Evolutionary conservation across 2,113 vertebrate genomes (phyloP), one percentile per base, ranked within the genome.

Genomic region (Poeciliopsis retropinna): DNA sequence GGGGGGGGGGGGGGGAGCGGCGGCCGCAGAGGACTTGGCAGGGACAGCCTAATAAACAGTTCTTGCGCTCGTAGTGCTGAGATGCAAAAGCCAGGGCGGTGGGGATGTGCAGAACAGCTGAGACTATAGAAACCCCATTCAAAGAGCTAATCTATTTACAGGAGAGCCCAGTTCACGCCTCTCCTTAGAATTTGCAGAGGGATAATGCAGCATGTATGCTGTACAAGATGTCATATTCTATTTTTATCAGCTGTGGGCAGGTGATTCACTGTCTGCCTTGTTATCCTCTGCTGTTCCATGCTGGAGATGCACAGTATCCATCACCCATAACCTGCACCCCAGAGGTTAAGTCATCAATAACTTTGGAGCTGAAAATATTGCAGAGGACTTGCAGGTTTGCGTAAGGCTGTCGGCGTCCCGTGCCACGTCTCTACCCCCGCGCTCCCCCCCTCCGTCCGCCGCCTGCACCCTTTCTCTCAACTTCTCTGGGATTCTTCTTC

Each of bases 281-380:
- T 95, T 94, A 95, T 94, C 91, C 87, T 90, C 88, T 88, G 87
- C 92, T 89, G 91, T 92, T 93, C 87, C 88, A 70, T 79, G 84
- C 82, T 84, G 85, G 79, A 79, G 85, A 93, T 90, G 87, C 89
- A 87, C 85, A 83, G 86, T 93, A 94, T 94, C 92, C 92, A 94
- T 95, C 94, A 94, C 90, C 87, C 92, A 82, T 92, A 94, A 94
- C 93, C 93, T 82, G 78, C 88, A 89, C 92, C 93, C 92, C 91
- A 87, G 91, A 95, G 94, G 94, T 95, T 93, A 95, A 94, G 92
- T 93, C 94, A 93, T 95, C 91, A 94, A 95, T 95, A 94, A 94
- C 90, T 88, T 78, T 93, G 83, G 91, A 85, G 85, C 81, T 91
- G 90, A 88, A 89, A 91, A 91, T 89, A 86, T 91, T 93, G 91